Evolutionary conservation across 2,797 vertebrate genomes (phyloP), one percentile per base, ranked within the genome.

Genomic region (Bradypus variegatus): DNA sequence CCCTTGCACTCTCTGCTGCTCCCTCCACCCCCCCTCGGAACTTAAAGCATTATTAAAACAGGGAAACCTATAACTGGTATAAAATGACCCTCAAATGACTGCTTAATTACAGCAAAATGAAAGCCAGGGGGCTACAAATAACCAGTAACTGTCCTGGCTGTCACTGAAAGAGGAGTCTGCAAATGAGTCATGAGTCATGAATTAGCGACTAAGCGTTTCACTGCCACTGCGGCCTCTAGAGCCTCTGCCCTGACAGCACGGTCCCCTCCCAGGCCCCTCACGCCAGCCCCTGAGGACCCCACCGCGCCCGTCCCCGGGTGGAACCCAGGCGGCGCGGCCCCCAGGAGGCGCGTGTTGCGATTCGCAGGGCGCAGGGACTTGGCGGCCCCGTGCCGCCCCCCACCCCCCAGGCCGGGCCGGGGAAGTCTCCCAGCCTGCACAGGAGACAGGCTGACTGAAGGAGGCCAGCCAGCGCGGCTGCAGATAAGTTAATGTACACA

Each of bases 401-500:
- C 94, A 19, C 93, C 94, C 87, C 41, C 77, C 96, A 96, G 97
- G 96, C 97, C 97, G 97, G 98, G 98, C 98, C 96, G 95, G 98
- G 99, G 99, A 98, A 98, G 97, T 98, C 97, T 98, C 95, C 97
- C 98, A 98, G 99, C 97, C 98, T 95, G 98, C 96, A 70, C 94
- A 97, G 99, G 99, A 99, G 99, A 99, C 99, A 99, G 98, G 96
- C 98, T 98, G 99, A 98, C 99, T 99, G 99, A 98, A 98, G 97
- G 94, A 95, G 97, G 96, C 95, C 98, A 98, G 99, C 98, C 98
- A 97, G 98, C 98, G 98, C 98, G 97, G 98, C 98, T 98, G 98
- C 97, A 99, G 99, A 99, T 99, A 99, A 99, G 98, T 99, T 98
- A 99, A 98, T 99, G 98, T 99, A 98, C 97, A 98, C 98, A 98